phyloP scores from a whole-genome alignment of 2,888 invertebrate genomes.

The Macaria liturata region DNA sequence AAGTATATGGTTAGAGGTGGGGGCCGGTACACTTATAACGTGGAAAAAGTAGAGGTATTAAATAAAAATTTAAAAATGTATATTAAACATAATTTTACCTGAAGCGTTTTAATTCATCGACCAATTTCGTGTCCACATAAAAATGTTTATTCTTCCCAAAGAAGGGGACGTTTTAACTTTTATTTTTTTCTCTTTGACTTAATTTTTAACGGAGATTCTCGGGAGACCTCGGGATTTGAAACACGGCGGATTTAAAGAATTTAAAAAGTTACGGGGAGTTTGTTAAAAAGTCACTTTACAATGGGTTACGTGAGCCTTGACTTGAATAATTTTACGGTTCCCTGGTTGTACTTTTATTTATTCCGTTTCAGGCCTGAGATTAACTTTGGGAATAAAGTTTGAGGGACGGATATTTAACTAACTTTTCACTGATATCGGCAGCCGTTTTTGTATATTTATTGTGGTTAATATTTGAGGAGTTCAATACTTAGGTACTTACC shows the following conservation, averaged over 20 bases:
- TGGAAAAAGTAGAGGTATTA: too few relatives aligned
- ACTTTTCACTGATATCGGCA: too few relatives aligned
- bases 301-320: conserved; percentile 73
- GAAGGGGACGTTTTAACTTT: conserved; percentile 71
- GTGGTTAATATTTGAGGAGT: too few relatives aligned
- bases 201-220: conserved; percentile 75
- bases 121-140: conserved; percentile 63
- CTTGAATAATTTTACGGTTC: conserved; percentile 75
- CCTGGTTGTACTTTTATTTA: conserved; percentile 46
- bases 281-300: conserved; percentile 79
- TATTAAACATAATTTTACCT: too few relatives aligned
- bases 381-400: conserved; percentile 12
- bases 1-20: too few relatives aligned
- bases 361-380: conserved; percentile 42
- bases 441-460: too few relatives aligned
- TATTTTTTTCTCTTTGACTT: conserved; percentile 72
- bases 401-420: too few relatives aligned
- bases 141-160: conserved; percentile 72
- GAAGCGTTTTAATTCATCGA: conserved; percentile 38
- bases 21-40: too few relatives aligned
- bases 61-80: too few relatives aligned
- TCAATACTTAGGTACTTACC: too few relatives aligned
- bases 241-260: conserved; percentile 66
- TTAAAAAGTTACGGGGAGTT: conserved; percentile 69
- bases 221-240: conserved; percentile 75